Base-by-base conservation (phyloP, 1,140 invertebrate genomes). In the Idris sp. region DNA sequence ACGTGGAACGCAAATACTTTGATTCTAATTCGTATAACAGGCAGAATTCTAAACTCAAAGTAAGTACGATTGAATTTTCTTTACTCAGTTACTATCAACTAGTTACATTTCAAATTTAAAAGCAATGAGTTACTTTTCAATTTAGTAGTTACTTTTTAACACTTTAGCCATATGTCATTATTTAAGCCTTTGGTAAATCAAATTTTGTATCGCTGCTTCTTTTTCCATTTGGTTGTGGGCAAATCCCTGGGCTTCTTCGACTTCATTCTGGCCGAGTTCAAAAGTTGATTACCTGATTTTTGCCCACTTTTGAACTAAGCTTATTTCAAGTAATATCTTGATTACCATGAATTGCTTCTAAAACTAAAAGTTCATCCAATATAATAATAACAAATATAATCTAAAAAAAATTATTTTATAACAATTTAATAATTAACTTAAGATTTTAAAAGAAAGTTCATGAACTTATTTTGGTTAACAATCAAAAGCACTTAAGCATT, bases 261-360 rank as follows among this genome's bases (percentile, higher is more conserved):
- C 41, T 51, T 13, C 7, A 25, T 2, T 18, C 7, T 22, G 43
- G 44, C 49, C 65, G 7, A 36, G 65, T 51, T 69, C 65, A 69
- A 69, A 69, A 69, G 65, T 53, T 14, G 65, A 59, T 53, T 30
- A 59, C 6, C 0, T 19, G 9, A 19, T 41, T 48, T 56, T 43
- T 69, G 65, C 46, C 65, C 65, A 59, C 65, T 69, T 69, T 69
- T 69, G 54, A 53, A 69, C 65, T 14, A 13, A 36, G 62, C 62
- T 53, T 53, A n/a, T 38, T 15, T 33, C 13, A 41, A 13, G n/a
- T 64, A 53, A 43, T 49, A n/a, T 35, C 40, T 5, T 44, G 4
- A 18, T 53, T 3, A 28, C 14, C 11, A 56, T 31, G 41, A 56
- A 43, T 16, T 11, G 51, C 51, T 56, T 38, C 18, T 7, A 28